These are phyloP conservation scores for Teleogryllus oceanicus DNA, from an alignment of 2,888 invertebrate species.

Conservation along the genomic window DNA sequence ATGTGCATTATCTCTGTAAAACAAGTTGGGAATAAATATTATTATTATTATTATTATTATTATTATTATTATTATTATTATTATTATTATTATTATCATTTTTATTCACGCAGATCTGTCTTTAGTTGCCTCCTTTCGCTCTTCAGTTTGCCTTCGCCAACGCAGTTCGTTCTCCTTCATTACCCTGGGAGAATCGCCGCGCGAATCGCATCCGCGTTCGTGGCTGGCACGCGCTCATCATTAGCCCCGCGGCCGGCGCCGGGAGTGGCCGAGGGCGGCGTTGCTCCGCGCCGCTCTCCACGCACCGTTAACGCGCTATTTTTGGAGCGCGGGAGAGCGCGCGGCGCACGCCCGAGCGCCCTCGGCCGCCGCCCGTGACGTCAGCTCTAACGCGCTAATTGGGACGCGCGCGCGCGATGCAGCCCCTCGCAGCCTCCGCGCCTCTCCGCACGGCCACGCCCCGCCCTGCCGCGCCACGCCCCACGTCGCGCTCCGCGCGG, in stretches of 20 bases:
- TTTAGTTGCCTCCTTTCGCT: no score
- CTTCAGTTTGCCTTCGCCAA: no score
- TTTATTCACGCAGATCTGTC: no score
- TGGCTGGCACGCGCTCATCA: neutral
- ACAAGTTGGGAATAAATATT: no score
- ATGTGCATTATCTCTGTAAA: no score
- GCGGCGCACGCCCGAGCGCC: slow-evolving; percentile 1
- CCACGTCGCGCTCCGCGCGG: slow-evolving; percentile 63
- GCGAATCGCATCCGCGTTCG: no score
- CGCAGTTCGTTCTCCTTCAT: no score
- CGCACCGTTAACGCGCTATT: slow-evolving; percentile 3
- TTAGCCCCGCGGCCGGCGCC: neutral
- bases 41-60: no score
- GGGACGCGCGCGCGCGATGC: neutral
- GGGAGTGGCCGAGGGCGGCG: neutral
- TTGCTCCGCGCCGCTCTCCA: neutral
- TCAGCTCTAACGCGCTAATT: slow-evolving; percentile 18
- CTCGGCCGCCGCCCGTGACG: neutral
- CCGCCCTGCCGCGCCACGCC: slow-evolving; percentile 47
- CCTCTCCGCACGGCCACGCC: neutral
- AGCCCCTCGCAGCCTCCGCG: neutral
- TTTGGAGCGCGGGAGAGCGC: neutral
- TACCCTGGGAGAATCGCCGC: no score
- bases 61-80: no score
- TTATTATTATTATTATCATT: no score